phyloP scores from a whole-genome alignment of 1,140 invertebrate genomes.

The Berghia stephanieae region DNA sequence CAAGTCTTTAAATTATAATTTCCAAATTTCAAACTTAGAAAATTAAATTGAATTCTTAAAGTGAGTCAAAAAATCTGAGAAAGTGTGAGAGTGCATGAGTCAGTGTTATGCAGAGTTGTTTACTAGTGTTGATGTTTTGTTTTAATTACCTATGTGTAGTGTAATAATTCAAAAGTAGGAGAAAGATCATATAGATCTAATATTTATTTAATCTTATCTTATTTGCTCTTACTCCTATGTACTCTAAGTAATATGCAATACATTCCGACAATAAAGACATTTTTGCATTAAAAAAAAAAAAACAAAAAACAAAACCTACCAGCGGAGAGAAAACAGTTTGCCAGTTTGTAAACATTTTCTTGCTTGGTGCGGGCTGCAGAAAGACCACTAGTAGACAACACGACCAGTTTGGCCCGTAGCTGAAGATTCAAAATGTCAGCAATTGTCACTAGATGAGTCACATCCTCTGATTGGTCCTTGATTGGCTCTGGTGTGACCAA shows the following conservation, averaged over 20 bases:
- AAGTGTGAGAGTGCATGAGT: too few species aligned
- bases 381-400: conserved; percentile 30
- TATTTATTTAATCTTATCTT: background rate
- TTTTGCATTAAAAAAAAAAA: too few species aligned
- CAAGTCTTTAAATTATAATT: too few species aligned
- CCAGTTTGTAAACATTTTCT: conserved; percentile 42
- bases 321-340: conserved; percentile 56
- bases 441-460: conserved; percentile 50
- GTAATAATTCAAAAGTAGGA: too few species aligned
- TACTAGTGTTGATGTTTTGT: too few species aligned
- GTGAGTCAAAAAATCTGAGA: too few species aligned
- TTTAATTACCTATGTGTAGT: too few species aligned
- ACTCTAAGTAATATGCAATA: background rate
- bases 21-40: too few species aligned
- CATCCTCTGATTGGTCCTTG: conserved; percentile 37
- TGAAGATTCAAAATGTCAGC: conserved; percentile 53
- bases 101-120: too few species aligned
- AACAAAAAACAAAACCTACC: conserved; percentile 42
- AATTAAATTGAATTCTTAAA: too few species aligned
- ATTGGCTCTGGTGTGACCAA: conserved; percentile 49
- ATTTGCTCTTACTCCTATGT: background rate
- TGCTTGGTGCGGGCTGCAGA: conserved; percentile 33
- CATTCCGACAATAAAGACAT: too few species aligned
- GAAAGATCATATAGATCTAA: background rate
- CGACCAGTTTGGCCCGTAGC: conserved; percentile 56